Evolutionary conservation across 2,888 invertebrate species (phyloP).

Genomic region (Leptopilina myrica): DNA sequence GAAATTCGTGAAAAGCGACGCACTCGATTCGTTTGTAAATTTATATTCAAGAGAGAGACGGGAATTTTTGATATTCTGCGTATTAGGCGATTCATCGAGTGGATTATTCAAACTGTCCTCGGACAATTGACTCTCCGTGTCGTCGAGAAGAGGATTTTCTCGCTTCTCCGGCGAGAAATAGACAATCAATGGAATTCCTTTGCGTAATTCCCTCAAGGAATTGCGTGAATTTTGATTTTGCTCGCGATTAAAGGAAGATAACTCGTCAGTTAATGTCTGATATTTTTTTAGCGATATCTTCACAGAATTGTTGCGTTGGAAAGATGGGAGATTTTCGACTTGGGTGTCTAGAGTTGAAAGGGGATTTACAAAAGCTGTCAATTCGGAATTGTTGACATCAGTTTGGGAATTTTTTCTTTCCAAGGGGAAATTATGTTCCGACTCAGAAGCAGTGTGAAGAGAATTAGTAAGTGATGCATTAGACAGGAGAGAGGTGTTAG

Average conservation of each 20-base stretch:
- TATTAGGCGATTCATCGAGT: slow-evolving; percentile 56
- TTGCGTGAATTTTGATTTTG: slow-evolving; percentile 66
- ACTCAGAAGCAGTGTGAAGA: neutral
- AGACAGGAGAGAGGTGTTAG: slow-evolving; percentile 23
- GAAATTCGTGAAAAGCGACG: slow-evolving; percentile 35
- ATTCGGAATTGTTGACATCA: neutral
- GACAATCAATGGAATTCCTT: slow-evolving; percentile 52
- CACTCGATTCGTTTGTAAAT: slow-evolving; percentile 40
- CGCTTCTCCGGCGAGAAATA: slow-evolving; percentile 53
- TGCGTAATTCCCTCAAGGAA: slow-evolving; percentile 54
- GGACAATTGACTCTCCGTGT: neutral
- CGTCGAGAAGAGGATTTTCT: slow-evolving; percentile 33
- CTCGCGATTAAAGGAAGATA: slow-evolving; percentile 58
- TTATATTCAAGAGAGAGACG: slow-evolving; percentile 62
- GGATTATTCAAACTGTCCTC: neutral
- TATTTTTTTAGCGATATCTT: slow-evolving; percentile 18
- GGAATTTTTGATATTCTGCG: slow-evolving; percentile 65
- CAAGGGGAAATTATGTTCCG: too few species aligned
- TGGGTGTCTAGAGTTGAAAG: neutral
- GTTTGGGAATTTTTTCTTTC: neutral
- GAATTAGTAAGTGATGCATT: neutral
- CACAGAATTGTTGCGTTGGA: neutral
- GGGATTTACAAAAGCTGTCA: neutral
- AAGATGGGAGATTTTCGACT: neutral
- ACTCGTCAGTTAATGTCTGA: slow-evolving; percentile 29